Percentiles rank a stretch among this genome's conserved stretches.
phyloP scores from a whole-genome alignment of 2,113 vertebrate species.

The Potamarius usumacintae region DNA sequence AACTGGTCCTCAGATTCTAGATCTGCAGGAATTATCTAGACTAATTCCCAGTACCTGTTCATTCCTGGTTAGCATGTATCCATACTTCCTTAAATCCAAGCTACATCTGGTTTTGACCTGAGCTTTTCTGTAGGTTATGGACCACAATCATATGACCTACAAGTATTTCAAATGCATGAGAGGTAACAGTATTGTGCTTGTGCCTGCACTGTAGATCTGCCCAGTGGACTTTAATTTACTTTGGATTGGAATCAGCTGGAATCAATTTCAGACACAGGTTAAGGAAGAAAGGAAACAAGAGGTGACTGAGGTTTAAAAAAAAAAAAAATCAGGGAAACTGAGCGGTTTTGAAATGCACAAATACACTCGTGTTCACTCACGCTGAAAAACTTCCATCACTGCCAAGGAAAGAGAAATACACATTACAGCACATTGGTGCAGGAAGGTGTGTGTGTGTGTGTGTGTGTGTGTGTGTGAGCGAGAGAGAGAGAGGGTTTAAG shows the following conservation, averaged over 20 bases:
- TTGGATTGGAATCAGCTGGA: not conserved
- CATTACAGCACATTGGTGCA: not conserved
- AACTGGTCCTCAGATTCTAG: not conserved
- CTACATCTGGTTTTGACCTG: not conserved
- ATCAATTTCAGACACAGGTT: not conserved
- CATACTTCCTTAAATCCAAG: not conserved
- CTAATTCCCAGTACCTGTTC: not conserved
- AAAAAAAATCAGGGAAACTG: too few species aligned
- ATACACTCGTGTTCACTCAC: slow-evolving; percentile 56
- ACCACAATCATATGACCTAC: not conserved
- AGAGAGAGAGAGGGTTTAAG: not conserved
- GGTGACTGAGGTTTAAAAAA: not conserved
- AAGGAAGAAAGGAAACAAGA: not conserved
- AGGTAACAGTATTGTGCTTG: not conserved
- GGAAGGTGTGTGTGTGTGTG: not conserved
- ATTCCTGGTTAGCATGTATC: not conserved
- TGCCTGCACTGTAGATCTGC: not conserved
- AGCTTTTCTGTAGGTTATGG: not conserved
- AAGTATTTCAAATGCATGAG: not conserved
- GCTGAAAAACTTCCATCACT: slow-evolving; percentile 56
- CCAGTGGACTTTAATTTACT: not conserved
- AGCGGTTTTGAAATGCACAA: slow-evolving; percentile 1
- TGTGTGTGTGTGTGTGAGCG: too few species aligned
- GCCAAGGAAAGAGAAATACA: slow-evolving; percentile 54
- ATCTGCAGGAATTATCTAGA: not conserved